Base-by-base conservation (phyloP, 2,797 vertebrate genomes). In the Diglossa cyanea region DNA sequence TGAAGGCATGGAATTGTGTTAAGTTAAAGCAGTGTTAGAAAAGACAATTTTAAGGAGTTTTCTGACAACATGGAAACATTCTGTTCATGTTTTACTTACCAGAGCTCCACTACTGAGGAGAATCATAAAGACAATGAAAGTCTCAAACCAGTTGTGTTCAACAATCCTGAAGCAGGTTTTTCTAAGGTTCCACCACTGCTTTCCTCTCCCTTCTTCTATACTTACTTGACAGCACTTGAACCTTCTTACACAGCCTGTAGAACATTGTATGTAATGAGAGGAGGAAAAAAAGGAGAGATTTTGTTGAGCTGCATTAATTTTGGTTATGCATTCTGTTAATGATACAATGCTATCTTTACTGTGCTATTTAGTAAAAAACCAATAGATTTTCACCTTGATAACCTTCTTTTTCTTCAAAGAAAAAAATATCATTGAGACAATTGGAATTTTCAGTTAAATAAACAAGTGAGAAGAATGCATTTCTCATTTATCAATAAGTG, bases 91-190 rank as follows among this genome's bases (percentile, higher is more conserved):
- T 60, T 61, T 73, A 98, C 98, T 98, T 95, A 99, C 99, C 98
- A 99, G 98, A 13, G 99, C 99, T 57, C 99, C 99, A 55, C 99
- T 99, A 97, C 99, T 99, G 35, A 99, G 98, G 50, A 99, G 98
- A 93, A 99, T 99, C 99, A 99, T 99, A 95, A 99, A 99, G 96
- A 99, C 98, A 94, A 99, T 99, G 98, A 99, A 99, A 83, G 98
- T 99, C 97, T 99, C 99, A 95, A 99, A 99, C 99, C 99, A 99
- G 97, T 98, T 99, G 97, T 99, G 99, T 88, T 99, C 99, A 24
- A 99, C 99, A 79, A 99, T 99, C 93, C 95, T 98, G 96, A 96
- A 99, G 97, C 99, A 99, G 13, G 99, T 99, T 97, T 99, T 99
- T 82, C 99, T 98, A 44, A 99, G 90, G 19, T 98, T 99, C 99